Conservation (phyloP, 2,113 vertebrate species). For the Brienomyrus brachyistius region DNA sequence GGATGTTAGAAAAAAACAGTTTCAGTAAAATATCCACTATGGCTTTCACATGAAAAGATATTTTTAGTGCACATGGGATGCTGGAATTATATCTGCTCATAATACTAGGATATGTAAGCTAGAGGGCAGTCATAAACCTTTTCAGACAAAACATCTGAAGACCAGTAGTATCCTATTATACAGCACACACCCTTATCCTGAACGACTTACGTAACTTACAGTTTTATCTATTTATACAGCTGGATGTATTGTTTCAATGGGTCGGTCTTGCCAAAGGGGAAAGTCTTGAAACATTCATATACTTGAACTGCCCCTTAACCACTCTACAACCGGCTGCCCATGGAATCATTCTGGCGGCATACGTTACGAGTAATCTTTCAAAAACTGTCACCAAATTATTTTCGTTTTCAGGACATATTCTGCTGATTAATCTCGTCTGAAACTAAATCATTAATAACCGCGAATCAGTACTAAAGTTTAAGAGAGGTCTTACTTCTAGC, state of each 20-base stretch:
- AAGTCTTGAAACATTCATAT: background rate
- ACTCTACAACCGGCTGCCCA: background rate
- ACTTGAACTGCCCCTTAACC: background rate
- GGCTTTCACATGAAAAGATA: background rate
- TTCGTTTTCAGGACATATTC: background rate
- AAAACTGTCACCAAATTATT: background rate
- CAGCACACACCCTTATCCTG: background rate
- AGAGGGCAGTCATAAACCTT: constrained; percentile 3
- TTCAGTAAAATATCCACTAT: background rate
- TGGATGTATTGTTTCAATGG: background rate
- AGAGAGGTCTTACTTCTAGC: background rate
- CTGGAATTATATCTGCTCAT: background rate
- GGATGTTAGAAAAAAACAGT: background rate
- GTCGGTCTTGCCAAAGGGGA: background rate
- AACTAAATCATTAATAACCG: background rate
- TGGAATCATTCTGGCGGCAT: background rate
- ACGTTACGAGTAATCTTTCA: background rate
- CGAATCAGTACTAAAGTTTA: background rate
- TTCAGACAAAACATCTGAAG: background rate
- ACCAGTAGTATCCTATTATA: background rate
- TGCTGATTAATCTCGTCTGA: background rate
- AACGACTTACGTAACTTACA: constrained; percentile 5
- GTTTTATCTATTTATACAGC: background rate
- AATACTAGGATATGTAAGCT: background rate
- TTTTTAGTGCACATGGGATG: background rate